Conservation (phyloP, 2,888 invertebrate genomes). For the Pseudolycoriella hygida region DNA sequence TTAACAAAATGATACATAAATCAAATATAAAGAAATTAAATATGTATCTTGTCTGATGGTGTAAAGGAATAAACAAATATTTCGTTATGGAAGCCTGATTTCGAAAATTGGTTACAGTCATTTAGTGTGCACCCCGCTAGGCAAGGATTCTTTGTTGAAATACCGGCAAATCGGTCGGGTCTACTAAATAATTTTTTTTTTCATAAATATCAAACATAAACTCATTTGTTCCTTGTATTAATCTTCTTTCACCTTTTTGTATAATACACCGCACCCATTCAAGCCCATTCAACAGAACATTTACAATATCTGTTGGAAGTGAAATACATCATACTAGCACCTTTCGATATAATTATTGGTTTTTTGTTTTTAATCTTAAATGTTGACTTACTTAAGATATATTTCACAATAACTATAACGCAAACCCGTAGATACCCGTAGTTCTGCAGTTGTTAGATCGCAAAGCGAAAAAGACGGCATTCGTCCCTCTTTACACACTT, state of each 20-base stretch:
- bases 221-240: background rate
- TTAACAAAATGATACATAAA: no score
- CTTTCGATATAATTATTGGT: background rate
- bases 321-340: background rate
- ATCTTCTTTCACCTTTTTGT: background rate
- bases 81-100: slow-evolving; percentile 1
- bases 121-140: slow-evolving; percentile 1
- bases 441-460: no score
- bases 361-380: background rate
- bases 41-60: background rate
- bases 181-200: background rate
- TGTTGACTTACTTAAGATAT: no score
- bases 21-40: no score
- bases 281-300: background rate
- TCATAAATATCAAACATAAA: background rate
- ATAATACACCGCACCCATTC: background rate
- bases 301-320: background rate
- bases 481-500: no score
- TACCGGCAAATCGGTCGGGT: background rate
- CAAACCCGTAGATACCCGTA: no score
- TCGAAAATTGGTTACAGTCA: slow-evolving; percentile 1
- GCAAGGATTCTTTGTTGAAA: background rate
- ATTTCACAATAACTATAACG: no score
- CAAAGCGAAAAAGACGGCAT: no score
- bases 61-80: slow-evolving; percentile 1